These are phyloP conservation scores for Lysandra bellargus DNA, from an alignment of 2,888 invertebrate species.

Conservation along the genomic window DNA sequence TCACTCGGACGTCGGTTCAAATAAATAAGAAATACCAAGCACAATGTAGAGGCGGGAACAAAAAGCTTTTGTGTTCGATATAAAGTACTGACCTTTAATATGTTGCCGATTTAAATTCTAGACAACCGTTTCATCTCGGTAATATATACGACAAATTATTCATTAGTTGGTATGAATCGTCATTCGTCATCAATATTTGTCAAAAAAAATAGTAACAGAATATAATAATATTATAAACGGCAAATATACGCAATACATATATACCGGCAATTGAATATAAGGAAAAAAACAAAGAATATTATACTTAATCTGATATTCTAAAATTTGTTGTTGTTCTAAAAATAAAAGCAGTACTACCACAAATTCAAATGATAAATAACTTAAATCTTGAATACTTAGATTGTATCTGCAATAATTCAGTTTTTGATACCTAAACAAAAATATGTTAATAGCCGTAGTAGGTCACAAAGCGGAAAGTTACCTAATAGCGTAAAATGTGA, in stretches of 20 bases:
- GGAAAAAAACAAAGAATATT: not conserved
- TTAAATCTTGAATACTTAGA: not conserved
- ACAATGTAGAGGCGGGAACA: not conserved
- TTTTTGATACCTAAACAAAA: slow-evolving; percentile 8
- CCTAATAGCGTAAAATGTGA: not conserved
- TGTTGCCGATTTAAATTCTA: not conserved
- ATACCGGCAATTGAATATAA: not conserved
- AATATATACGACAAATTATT: not conserved
- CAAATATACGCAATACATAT: not conserved
- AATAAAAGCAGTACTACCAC: not conserved
- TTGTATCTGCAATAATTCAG: not conserved
- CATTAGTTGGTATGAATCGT: not conserved
- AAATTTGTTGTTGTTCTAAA: not conserved
- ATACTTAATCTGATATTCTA: too few species aligned
- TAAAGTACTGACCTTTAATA: not conserved
- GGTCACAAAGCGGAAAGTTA: not conserved
- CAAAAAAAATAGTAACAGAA: not conserved
- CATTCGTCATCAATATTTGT: not conserved
- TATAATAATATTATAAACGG: not conserved
- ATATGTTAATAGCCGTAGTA: not conserved
- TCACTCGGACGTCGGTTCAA: slow-evolving; percentile 1
- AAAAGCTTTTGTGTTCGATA: not conserved
- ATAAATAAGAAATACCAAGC: not conserved
- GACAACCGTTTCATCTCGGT: not conserved
- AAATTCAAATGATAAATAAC: not conserved